phyloP scores from a whole-genome alignment of 1,140 invertebrate genomes.

The Drosophila watanabei region DNA sequence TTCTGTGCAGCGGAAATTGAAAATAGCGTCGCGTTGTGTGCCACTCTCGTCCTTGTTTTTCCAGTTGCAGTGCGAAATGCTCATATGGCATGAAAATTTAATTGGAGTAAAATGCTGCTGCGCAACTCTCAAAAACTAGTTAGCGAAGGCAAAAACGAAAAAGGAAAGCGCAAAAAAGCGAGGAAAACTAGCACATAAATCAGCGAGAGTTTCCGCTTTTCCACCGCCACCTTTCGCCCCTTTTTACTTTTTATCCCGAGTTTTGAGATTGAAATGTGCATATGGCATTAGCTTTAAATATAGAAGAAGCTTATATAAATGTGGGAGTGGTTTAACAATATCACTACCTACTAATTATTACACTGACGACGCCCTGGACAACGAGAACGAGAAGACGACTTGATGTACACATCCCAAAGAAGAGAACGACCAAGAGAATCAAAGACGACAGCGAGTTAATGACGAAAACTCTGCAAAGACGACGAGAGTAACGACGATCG shows the following conservation, averaged over 20 bases:
- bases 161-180: slow-evolving; percentile 28
- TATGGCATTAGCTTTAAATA: slow-evolving; percentile 73
- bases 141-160: slow-evolving; percentile 56
- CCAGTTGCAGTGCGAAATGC: slow-evolving; percentile 66
- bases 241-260: slow-evolving; percentile 16
- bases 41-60: slow-evolving; percentile 56
- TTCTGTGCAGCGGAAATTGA: slow-evolving; percentile 76
- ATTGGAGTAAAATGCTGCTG: slow-evolving; percentile 80
- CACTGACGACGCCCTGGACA: no score
- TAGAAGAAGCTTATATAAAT: slow-evolving; percentile 51
- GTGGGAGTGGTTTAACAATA: no score
- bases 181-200: slow-evolving; percentile 48
- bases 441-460: no score
- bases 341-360: no score
- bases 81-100: slow-evolving; percentile 82
- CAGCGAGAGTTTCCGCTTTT: slow-evolving; percentile 55
- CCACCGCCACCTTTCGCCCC: slow-evolving; percentile 16
- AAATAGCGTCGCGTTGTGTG: slow-evolving; percentile 71
- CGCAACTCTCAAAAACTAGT: slow-evolving; percentile 78
- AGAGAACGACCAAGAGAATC: no score
- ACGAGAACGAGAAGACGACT: no score
- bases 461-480: no score
- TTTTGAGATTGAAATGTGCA: slow-evolving; percentile 74
- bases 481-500: no score
- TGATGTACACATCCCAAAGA: no score